Percentiles rank a stretch among this genome's conserved stretches.
phyloP scores from a whole-genome alignment of 2,113 vertebrate species.

The Crotalus viridis region DNA sequence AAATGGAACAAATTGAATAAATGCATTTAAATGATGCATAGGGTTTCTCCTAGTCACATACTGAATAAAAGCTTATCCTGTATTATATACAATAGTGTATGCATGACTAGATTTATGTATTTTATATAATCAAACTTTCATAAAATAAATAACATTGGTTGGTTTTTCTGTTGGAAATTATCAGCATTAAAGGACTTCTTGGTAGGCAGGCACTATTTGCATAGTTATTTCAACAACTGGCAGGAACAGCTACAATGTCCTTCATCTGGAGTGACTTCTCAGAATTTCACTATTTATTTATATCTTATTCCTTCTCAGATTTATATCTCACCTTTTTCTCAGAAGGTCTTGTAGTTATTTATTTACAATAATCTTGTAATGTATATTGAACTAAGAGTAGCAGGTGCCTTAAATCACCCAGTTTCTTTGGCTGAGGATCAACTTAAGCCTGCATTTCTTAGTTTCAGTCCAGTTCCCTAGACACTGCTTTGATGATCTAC shows the following conservation, averaged over 20 bases:
- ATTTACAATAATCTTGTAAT: neutral
- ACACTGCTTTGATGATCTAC: neutral
- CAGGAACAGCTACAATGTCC: neutral
- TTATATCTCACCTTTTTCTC: neutral
- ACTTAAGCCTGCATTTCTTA: neutral
- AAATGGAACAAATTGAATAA: constrained; percentile 23
- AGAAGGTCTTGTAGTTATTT: neutral
- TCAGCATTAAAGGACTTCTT: neutral
- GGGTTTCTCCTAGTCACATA: constrained; percentile 1
- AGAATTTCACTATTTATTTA: neutral
- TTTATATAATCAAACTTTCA: neutral
- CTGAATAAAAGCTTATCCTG: neutral
- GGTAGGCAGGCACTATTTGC: neutral
- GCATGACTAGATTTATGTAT: constrained; percentile 4
- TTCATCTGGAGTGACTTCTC: neutral
- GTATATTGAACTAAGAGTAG: neutral
- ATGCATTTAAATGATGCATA: constrained; percentile 32
- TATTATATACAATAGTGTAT: neutral
- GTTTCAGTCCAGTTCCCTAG: neutral
- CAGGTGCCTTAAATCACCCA: neutral
- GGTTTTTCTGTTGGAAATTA: neutral
- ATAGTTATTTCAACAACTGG: neutral
- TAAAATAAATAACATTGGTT: neutral
- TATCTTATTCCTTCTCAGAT: neutral
- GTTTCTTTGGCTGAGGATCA: neutral